These are phyloP conservation scores for Pogonus chalceus DNA, from an alignment of 1,140 invertebrate genomes.

Conservation along the genomic window DNA sequence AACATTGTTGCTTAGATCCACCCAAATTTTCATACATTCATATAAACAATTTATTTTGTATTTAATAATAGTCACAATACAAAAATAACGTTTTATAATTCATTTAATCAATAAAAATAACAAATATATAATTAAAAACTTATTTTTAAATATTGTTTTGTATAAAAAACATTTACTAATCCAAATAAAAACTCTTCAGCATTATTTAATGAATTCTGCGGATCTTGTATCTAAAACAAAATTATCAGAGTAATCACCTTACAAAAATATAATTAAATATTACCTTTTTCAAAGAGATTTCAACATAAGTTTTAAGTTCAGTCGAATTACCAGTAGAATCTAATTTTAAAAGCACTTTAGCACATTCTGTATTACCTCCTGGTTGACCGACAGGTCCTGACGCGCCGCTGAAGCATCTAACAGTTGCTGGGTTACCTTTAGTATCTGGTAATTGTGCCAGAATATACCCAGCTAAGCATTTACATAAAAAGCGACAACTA, in stretches of 20 bases:
- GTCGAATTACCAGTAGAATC: constrained; percentile 31
- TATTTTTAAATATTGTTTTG: constrained; percentile 6
- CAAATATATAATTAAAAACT: constrained; percentile 25
- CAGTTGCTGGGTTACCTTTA: constrained; percentile 27
- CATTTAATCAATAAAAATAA: too few relatives aligned
- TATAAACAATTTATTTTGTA: too few relatives aligned
- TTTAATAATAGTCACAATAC: too few relatives aligned
- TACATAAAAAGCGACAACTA: constrained; percentile 23
- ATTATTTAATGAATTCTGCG: constrained; percentile 32
- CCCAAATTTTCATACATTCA: too few relatives aligned
- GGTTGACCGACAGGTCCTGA: constrained; percentile 27
- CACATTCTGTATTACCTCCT: constrained; percentile 31
- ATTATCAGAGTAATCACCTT: neutral
- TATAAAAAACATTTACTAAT: constrained; percentile 2
- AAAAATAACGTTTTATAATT: too few relatives aligned
- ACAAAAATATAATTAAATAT: constrained; percentile 7
- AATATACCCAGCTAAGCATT: constrained; percentile 26
- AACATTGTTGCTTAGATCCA: too few relatives aligned
- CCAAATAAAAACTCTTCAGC: constrained; percentile 22
- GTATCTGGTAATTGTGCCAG: constrained; percentile 32
- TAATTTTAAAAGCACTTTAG: constrained; percentile 27
- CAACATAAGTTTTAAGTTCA: constrained; percentile 32
- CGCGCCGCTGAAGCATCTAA: constrained; percentile 22
- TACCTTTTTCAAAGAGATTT: constrained; percentile 29
- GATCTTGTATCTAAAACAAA: constrained; percentile 31